A percentile compares a stretch with the other conserved stretches of the same genome.
Evolutionary conservation across 2,113 vertebrate genomes (phyloP).

Genomic region (Azemiops feae): DNA sequence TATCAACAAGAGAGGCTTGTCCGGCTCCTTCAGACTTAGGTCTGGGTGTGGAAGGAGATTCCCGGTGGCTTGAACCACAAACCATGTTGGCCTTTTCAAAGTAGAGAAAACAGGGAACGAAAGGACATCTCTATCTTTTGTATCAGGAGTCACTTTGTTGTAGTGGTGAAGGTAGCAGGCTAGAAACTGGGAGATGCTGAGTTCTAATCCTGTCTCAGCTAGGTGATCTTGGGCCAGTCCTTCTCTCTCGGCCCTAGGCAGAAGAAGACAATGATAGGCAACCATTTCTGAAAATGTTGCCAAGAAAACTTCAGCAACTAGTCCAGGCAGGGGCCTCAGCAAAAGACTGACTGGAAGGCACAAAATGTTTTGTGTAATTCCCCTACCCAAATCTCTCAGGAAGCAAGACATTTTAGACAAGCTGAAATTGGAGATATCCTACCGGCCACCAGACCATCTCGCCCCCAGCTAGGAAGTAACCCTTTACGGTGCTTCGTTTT

Average conservation of each 20-base stretch:
- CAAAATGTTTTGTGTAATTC: neutral
- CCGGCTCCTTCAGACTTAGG: neutral
- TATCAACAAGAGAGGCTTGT: neutral
- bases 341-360: neutral
- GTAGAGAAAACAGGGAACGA: neutral
- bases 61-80: neutral
- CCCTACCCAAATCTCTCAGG: no score
- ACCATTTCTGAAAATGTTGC: no score
- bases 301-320: no score
- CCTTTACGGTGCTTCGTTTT: conserved; percentile 88
- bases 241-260: neutral
- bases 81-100: neutral
- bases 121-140: no score
- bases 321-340: neutral
- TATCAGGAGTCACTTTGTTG: neutral
- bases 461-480: conserved; percentile 95
- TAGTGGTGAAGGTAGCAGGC: neutral
- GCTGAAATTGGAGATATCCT: conserved; percentile 56
- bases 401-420: neutral
- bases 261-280: neutral
- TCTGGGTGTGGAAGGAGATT: neutral
- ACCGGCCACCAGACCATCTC: conserved; percentile 98
- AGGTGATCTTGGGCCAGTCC: neutral
- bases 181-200: neutral
- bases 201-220: neutral